A percentile compares a stretch with the other conserved stretches of the same genome.
Conservation (phyloP, 2,113 vertebrate species). For the Butorides virescens region DNA sequence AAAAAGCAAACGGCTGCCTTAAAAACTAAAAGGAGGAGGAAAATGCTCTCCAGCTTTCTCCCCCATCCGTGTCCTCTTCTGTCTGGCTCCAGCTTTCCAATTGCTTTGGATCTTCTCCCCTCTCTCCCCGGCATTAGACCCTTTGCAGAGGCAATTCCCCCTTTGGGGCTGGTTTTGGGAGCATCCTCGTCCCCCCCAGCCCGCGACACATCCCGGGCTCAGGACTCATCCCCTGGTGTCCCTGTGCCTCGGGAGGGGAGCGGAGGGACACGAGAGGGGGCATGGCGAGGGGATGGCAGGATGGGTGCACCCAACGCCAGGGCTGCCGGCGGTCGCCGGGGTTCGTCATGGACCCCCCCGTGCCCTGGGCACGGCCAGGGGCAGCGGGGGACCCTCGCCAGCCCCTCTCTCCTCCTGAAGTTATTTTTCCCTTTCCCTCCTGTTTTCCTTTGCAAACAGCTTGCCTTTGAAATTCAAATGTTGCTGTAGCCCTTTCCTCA, state of each 20-base stretch:
- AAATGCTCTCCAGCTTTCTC: neutral
- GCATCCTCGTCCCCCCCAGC: neutral
- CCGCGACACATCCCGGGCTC: neutral
- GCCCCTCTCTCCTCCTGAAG: neutral
- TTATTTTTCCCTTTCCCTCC: neutral
- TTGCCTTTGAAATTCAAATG: slow-evolving; percentile 77
- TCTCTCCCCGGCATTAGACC: neutral
- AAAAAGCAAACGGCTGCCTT: neutral
- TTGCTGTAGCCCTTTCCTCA: neutral
- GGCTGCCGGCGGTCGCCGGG: accelerated
- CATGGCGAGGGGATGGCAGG: accelerated
- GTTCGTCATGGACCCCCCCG: accelerated
- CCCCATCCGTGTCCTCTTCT: accelerated
- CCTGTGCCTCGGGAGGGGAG: neutral
- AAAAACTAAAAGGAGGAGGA: neutral
- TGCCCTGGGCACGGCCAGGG: neutral
- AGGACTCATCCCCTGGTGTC: accelerated
- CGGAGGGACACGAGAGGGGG: accelerated
- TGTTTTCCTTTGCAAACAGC: slow-evolving; percentile 50
- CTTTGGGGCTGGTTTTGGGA: accelerated
- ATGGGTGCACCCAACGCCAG: accelerated
- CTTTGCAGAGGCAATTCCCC: neutral
- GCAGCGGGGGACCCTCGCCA: neutral
- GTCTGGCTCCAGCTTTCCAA: neutral
- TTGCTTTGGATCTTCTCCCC: neutral